Evolutionary conservation across 2,113 vertebrate species (phyloP), one percentile per base, ranked within the genome.

Genomic region (Hemibagrus wyckioides): DNA sequence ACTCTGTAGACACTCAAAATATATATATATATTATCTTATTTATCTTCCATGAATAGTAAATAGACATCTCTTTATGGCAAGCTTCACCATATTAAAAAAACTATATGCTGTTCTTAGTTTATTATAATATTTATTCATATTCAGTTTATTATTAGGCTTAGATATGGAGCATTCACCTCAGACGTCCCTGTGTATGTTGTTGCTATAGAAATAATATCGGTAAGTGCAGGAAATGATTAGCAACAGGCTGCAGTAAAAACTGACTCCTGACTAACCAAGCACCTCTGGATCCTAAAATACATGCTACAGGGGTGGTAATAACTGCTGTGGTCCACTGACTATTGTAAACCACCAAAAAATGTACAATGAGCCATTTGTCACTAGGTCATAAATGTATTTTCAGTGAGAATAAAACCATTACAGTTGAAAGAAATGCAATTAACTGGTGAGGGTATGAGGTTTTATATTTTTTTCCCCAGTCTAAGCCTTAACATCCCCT

Each of bases 241-340:
- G 36, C 56, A 82, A 63, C 36, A 13, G 39, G 11, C 44, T 8
- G 1, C 80, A 48, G 13, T 63, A 65, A 65, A 65, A 82, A 21
- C 48, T 54, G 75, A 76, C 41, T 50, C 5, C 1, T 82, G 21
- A n/a, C 80, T 63, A 63, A n/a, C 56, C 57, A 82, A 50, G 81
- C 21, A 48, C 82, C 15, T 54, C 44, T 67, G 25, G 61, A n/a
- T 69, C 69, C 82, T 54, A 67, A 50, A 69, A 41, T 54, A n/a
- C 19, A 36, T 71, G n/a, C 63, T 83, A 25, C 82, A 56, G 63
- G 65, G 65, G 17, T 69, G 44, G 48, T 54, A 71, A 71, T 83
- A 69, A 69, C 44, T 56, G 23, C 3, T 57, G 19, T 56, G 33
- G 67, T 39, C 14, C 14, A 59, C 1, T 39, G 25, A 71, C 73